Conservation (phyloP, 2,888 invertebrate genomes). For the Perithous albicinctus region DNA sequence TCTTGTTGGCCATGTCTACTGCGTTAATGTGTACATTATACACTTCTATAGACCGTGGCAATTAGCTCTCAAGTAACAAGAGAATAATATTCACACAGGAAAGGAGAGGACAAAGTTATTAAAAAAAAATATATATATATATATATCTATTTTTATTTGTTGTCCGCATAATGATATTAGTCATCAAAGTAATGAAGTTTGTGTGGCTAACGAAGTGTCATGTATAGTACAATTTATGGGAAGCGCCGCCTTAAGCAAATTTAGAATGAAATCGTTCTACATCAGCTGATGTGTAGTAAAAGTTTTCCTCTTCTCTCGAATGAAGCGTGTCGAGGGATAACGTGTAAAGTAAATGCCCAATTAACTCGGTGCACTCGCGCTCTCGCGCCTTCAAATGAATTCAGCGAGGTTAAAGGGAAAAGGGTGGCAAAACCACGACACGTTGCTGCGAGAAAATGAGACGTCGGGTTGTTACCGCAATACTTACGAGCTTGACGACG, state of each 20-base stretch:
- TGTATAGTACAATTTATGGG: background rate
- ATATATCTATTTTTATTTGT: background rate
- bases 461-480: background rate
- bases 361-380: conserved; percentile 8
- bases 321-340: background rate
- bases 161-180: background rate
- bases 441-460: background rate
- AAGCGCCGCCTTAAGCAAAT: background rate
- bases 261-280: background rate
- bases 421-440: background rate
- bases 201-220: background rate
- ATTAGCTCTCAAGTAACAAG: conserved; percentile 61
- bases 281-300: background rate
- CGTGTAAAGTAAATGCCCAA: conserved; percentile 17
- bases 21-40: conserved; percentile 23
- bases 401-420: conserved; percentile 8
- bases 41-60: background rate
- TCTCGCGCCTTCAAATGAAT: conserved; percentile 3
- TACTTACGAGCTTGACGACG: background rate
- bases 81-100: conserved; percentile 65
- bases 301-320: background rate
- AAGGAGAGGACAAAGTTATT: background rate
- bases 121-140: background rate
- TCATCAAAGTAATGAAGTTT: background rate
- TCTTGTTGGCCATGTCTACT: conserved; percentile 24